Evolutionary conservation across 1,140 invertebrate species (phyloP).

Genomic region (Probaryconus sp.): DNA sequence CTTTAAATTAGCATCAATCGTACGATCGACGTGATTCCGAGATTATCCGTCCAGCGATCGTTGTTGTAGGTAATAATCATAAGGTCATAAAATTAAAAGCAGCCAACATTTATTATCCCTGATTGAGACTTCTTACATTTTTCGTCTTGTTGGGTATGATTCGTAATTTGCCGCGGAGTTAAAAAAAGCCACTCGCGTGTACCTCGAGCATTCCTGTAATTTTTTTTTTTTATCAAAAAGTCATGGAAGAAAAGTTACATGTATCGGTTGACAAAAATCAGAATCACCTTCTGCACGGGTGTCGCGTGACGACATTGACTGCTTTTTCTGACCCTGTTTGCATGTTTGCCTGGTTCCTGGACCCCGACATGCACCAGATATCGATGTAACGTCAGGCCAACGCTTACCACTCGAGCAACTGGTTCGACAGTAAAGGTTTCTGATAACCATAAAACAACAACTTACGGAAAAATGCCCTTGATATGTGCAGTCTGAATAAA

Average conservation of each 20-base stretch:
- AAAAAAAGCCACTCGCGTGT: too few species aligned
- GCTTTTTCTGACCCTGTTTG: constrained; percentile 37
- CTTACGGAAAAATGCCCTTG: neutral
- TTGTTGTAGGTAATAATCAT: constrained; percentile 23
- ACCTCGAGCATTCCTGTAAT: neutral
- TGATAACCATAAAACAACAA: constrained; percentile 11
- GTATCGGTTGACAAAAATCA: constrained; percentile 8
- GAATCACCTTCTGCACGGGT: constrained; percentile 7
- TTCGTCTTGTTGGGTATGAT: too few species aligned
- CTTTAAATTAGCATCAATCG: constrained; percentile 7
- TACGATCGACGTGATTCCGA: constrained; percentile 3
- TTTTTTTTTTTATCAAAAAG: constrained; percentile 1
- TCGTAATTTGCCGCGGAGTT: too few species aligned
- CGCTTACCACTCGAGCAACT: neutral
- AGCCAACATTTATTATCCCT: constrained; percentile 9
- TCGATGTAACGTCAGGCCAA: constrained; percentile 58
- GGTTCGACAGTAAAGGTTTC: constrained; percentile 1
- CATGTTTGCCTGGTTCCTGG: constrained; percentile 28
- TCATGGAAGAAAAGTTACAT: too few species aligned
- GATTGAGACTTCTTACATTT: too few species aligned
- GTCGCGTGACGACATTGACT: constrained; percentile 15
- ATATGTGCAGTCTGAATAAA: neutral
- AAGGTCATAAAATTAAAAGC: constrained; percentile 27
- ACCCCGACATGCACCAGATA: constrained; percentile 68
- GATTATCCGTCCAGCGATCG: constrained; percentile 6